phyloP scores from a whole-genome alignment of 64 coral and sea anemone species.

The Astreopora myriophthalma region DNA sequence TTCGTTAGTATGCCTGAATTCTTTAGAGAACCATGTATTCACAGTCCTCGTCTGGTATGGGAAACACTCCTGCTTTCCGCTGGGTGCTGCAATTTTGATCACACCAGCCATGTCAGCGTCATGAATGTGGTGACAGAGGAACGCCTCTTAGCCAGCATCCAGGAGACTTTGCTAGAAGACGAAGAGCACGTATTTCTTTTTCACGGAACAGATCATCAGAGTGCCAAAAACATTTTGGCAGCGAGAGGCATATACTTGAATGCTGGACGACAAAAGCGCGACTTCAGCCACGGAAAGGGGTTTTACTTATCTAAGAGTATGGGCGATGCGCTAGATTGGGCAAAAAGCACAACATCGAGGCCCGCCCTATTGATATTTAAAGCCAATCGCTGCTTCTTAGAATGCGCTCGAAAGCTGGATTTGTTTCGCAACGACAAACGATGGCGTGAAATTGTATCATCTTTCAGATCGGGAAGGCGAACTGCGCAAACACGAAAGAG shows the following conservation, averaged over 20 bases:
- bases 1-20: neutral
- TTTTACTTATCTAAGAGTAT: slow-evolving; percentile 70
- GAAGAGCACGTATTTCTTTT: slow-evolving; percentile 19
- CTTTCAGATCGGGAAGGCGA: neutral
- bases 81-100: neutral
- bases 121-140: neutral
- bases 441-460: slow-evolving; percentile 12
- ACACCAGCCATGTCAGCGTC: neutral
- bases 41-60: neutral
- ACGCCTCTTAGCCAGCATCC: neutral
- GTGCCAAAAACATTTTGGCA: slow-evolving; percentile 60
- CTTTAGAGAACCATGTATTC: neutral
- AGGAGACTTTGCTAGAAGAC: neutral
- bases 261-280: slow-evolving; percentile 42
- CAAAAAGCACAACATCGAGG: slow-evolving; percentile 3
- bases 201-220: slow-evolving; percentile 86
- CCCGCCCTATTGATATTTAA: slow-evolving; percentile 78
- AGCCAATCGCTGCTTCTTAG: neutral
- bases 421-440: neutral
- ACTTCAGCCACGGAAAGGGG: slow-evolving; percentile 79
- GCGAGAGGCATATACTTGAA: slow-evolving; percentile 56
- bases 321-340: slow-evolving; percentile 25
- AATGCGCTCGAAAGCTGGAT: neutral
- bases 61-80: neutral
- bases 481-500: neutral